A percentile compares a stretch with the other conserved stretches of the same genome.
These are phyloP conservation scores for Formica aserva DNA, from an alignment of 2,888 invertebrate species.

Conservation along the genomic window DNA sequence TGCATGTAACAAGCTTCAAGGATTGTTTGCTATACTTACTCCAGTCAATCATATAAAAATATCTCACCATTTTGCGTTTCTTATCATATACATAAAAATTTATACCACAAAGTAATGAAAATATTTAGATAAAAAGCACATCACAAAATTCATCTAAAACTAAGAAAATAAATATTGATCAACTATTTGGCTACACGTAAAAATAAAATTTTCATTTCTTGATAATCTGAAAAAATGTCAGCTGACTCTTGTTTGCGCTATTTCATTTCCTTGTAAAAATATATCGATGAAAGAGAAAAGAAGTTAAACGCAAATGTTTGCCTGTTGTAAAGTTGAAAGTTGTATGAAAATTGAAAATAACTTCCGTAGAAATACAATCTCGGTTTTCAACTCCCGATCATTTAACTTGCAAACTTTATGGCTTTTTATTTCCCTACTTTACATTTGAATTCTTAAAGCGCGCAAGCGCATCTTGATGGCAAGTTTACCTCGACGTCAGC, in stretches of 20 bases:
- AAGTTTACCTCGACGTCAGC: not conserved
- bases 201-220: not conserved
- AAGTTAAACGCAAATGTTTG: not conserved
- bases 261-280: too few relatives aligned
- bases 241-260: not conserved
- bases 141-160: not conserved
- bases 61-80: not conserved
- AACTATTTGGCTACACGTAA: not conserved
- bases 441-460: conserved; percentile 6
- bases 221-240: not conserved
- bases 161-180: not conserved
- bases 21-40: not conserved
- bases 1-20: not conserved
- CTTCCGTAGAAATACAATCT: not conserved
- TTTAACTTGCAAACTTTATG: conserved; percentile 20
- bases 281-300: not conserved
- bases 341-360: not conserved
- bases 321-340: not conserved
- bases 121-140: not conserved
- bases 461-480: conserved; percentile 7
- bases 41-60: not conserved
- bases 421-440: not conserved
- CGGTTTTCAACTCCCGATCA: not conserved
- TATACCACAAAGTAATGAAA: not conserved
- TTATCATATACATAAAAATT: not conserved